These are phyloP conservation scores for Isoperla grammatica DNA, from an alignment of 2,888 invertebrate species.

Conservation along the genomic window DNA sequence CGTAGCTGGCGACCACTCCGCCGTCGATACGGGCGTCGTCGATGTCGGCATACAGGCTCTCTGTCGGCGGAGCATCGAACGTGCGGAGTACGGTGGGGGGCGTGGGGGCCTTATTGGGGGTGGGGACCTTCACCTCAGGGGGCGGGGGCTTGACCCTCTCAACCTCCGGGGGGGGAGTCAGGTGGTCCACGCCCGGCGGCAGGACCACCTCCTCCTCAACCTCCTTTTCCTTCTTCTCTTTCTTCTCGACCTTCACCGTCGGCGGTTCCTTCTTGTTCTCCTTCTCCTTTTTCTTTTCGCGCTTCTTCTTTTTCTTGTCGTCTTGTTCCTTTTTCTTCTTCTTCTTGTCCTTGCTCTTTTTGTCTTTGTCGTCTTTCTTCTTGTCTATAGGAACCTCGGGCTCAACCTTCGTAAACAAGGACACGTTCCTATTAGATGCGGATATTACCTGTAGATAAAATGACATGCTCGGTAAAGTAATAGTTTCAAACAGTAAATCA, in stretches of 20 bases:
- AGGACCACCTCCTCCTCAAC: not conserved
- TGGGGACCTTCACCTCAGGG: conserved; percentile 3
- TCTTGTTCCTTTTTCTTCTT: conserved; percentile 43
- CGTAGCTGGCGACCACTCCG: conserved; percentile 32
- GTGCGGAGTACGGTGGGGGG: conserved; percentile 2
- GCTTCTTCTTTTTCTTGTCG: conserved; percentile 43
- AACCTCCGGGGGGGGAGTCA: not conserved
- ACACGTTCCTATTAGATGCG: too few relatives aligned
- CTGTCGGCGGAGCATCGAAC: conserved; percentile 18
- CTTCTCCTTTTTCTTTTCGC: conserved; percentile 40
- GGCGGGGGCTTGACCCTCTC: too few relatives aligned
- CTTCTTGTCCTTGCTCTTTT: conserved; percentile 42
- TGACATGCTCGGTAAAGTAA: too few relatives aligned
- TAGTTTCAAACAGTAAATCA: too few relatives aligned
- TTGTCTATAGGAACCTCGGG: conserved; percentile 37
- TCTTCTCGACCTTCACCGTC: conserved; percentile 47
- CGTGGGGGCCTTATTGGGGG: not conserved
- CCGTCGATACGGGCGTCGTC: conserved; percentile 37
- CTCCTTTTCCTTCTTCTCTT: conserved; percentile 44
- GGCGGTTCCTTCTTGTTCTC: conserved; percentile 46
- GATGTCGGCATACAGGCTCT: conserved; percentile 38
- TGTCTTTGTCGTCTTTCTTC: conserved; percentile 41
- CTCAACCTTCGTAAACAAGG: too few relatives aligned
- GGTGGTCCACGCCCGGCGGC: not conserved
- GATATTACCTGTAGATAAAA: too few relatives aligned